A percentile compares a stretch with the other conserved stretches of the same genome.
Evolutionary conservation across 2,113 vertebrate species (phyloP).

Genomic region (Heterotilapia buettikoferi): DNA sequence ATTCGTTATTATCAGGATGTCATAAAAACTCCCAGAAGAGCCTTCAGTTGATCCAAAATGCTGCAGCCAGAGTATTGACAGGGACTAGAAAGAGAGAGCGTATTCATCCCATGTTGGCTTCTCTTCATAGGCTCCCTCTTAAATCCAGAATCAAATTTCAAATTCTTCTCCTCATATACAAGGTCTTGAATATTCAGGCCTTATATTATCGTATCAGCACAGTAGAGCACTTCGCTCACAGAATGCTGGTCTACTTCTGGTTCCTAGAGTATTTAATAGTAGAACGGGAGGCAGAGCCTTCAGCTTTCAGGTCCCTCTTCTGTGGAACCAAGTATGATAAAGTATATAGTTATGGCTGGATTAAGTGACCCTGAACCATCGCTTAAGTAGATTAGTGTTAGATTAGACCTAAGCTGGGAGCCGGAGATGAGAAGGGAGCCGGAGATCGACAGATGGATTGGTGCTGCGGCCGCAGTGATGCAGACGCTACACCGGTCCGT

Average conservation of each 20-base stretch:
- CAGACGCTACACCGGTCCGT: no score
- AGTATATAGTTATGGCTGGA: not conserved
- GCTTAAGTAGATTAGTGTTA: not conserved
- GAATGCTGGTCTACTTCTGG: not conserved
- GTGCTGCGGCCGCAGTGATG: no score
- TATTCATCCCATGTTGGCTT: not conserved
- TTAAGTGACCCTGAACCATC: not conserved
- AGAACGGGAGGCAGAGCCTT: not conserved
- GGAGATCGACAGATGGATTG: no score
- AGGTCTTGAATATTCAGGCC: not conserved
- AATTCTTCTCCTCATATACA: not conserved
- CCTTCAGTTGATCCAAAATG: not conserved
- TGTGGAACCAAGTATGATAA: not conserved
- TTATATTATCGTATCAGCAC: fast-evolving
- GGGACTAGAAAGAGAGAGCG: not conserved
- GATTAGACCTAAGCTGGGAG: not conserved
- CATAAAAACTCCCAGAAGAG: not conserved
- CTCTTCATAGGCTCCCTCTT: not conserved
- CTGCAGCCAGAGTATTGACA: not conserved
- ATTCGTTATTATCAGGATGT: not conserved
- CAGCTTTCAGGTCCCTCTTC: not conserved
- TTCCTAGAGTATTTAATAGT: not conserved
- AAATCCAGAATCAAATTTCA: not conserved
- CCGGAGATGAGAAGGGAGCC: no score
- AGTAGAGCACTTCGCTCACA: not conserved